Conservation (phyloP, 2,797 vertebrate genomes). For the Acanthurus leucopareius region DNA sequence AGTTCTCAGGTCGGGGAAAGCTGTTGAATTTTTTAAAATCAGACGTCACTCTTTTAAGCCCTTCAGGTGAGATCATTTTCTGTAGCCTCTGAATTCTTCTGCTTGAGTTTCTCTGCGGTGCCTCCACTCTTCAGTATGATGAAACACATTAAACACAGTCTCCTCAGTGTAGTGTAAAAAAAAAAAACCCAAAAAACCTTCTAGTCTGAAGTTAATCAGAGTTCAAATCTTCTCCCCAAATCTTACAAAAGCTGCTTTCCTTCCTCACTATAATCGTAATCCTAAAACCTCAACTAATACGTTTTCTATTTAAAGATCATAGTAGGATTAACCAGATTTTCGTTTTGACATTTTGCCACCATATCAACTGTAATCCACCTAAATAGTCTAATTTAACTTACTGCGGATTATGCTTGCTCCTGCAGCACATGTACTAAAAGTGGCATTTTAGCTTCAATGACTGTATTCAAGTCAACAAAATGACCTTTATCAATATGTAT, state of each 20-base stretch:
- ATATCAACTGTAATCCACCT: slow-evolving; percentile 21
- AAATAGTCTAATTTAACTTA: slow-evolving; percentile 21
- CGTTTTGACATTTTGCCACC: slow-evolving; percentile 27
- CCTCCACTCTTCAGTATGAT: slow-evolving; percentile 15
- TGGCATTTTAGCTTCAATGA: slow-evolving; percentile 13
- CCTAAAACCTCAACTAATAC: not conserved
- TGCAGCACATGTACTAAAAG: not conserved
- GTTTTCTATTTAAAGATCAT: slow-evolving; percentile 19
- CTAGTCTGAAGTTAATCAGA: slow-evolving; percentile 26
- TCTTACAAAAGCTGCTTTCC: slow-evolving; percentile 25
- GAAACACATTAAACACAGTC: slow-evolving; percentile 13
- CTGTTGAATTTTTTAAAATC: slow-evolving; percentile 25
- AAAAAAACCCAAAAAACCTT: slow-evolving; percentile 9
- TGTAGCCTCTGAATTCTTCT: not conserved
- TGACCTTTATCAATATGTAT: slow-evolving; percentile 43
- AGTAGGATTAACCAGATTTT: slow-evolving; percentile 8
- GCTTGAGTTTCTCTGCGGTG: slow-evolving; percentile 15
- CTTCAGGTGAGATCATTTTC: slow-evolving; percentile 14
- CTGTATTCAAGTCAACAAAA: slow-evolving; percentile 28
- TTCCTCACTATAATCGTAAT: not conserved
- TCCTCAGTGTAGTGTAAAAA: slow-evolving; percentile 21
- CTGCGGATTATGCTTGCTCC: not conserved
- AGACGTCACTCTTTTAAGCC: not conserved
- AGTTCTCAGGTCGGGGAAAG: slow-evolving; percentile 18
- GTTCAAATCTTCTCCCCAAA: slow-evolving; percentile 22